These are phyloP conservation scores for Eumeta japonica DNA, from an alignment of 1,140 invertebrate species.

Conservation along the genomic window DNA sequence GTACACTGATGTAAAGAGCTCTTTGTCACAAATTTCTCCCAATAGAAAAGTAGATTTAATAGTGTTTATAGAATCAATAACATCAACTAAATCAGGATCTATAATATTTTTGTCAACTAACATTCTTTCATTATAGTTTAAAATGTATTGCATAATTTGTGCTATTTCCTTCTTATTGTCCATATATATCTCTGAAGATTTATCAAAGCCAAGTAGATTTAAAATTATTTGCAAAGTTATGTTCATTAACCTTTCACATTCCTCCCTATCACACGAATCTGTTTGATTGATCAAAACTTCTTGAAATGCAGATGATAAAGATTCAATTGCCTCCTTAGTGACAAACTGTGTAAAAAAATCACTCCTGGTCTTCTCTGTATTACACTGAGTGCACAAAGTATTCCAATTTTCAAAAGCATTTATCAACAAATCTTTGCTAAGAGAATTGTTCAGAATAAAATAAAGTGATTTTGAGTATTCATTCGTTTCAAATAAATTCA, in stretches of 20 bases:
- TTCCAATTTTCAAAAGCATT: constrained; percentile 60
- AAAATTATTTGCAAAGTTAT: constrained; percentile 40
- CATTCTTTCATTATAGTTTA: constrained; percentile 40
- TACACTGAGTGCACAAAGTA: constrained; percentile 50
- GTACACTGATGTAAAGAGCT: constrained; percentile 26
- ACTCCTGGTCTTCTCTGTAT: constrained; percentile 26
- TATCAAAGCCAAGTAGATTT: constrained; percentile 35
- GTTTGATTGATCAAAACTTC: constrained; percentile 33
- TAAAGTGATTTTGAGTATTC: constrained; percentile 58
- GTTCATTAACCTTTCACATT: constrained; percentile 39
- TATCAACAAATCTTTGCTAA: constrained; percentile 60
- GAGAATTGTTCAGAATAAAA: constrained; percentile 69
- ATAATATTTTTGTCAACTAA: constrained; percentile 37
- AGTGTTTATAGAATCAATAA: constrained; percentile 44
- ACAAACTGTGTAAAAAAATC: constrained; percentile 44
- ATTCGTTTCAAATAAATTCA: constrained; percentile 47
- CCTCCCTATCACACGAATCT: constrained; percentile 26
- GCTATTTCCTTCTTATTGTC: constrained; percentile 25
- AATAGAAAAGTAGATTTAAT: too few relatives aligned
- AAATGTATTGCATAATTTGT: constrained; percentile 27
- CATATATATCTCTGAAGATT: constrained; percentile 25
- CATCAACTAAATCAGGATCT: constrained; percentile 39
- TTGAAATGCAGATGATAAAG: constrained; percentile 29
- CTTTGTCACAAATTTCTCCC: too few relatives aligned
- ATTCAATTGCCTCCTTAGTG: constrained; percentile 27